Evolutionary conservation across 1,140 invertebrate genomes (phyloP).

Genomic region (Medauroidea extradentata): DNA sequence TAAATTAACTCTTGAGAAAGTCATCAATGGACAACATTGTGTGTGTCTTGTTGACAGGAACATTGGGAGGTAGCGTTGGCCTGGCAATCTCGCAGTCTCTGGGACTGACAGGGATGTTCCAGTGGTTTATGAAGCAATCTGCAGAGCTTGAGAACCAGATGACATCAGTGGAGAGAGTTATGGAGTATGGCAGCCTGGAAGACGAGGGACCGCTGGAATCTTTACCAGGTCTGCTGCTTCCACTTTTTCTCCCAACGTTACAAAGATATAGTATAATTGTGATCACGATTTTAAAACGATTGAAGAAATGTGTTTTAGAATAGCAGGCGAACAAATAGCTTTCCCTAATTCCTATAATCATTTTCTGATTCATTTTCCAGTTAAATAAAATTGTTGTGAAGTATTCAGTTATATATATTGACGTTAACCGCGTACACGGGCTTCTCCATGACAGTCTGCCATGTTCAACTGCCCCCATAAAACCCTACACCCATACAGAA

Average conservation of each 20-base stretch:
- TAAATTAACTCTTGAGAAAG: too few relatives aligned
- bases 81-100: slow-evolving; percentile 76
- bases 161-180: slow-evolving; percentile 73
- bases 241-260: too few relatives aligned
- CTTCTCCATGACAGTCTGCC: too few relatives aligned
- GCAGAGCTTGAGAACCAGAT: slow-evolving; percentile 68
- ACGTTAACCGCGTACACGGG: too few relatives aligned
- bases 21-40: too few relatives aligned
- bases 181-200: slow-evolving; percentile 70
- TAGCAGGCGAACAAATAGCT: neutral
- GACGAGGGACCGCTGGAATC: slow-evolving; percentile 47
- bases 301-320: neutral
- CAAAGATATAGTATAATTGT: neutral
- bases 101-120: slow-evolving; percentile 70
- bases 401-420: neutral
- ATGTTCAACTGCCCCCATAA: too few relatives aligned
- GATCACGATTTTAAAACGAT: neutral
- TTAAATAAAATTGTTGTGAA: too few relatives aligned
- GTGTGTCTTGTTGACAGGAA: slow-evolving; percentile 28
- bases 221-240: slow-evolving; percentile 17
- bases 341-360: neutral
- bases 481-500: too few relatives aligned
- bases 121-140: slow-evolving; percentile 75
- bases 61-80: slow-evolving; percentile 65
- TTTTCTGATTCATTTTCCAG: neutral